Conservation (phyloP, 2,888 invertebrate genomes). For the Serripes groenlandicus region DNA sequence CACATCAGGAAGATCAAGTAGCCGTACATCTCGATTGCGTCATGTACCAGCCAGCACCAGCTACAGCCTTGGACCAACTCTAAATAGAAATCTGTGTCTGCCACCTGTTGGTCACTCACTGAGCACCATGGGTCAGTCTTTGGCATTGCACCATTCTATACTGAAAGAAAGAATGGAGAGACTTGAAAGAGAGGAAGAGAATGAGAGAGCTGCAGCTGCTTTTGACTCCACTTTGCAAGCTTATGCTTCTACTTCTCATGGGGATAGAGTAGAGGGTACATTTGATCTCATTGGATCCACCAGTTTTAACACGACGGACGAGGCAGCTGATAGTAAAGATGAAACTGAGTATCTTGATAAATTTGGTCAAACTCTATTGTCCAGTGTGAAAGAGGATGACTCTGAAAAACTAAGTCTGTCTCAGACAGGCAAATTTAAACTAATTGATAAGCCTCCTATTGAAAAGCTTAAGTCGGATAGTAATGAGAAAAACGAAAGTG, state of each 20-base stretch:
- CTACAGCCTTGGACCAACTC: slow-evolving; percentile 72
- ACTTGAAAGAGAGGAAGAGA: slow-evolving; percentile 54
- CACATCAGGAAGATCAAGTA: slow-evolving; percentile 74
- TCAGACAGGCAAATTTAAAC: slow-evolving; percentile 10
- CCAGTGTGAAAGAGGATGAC: slow-evolving; percentile 71
- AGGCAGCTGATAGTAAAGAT: slow-evolving; percentile 26
- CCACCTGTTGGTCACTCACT: slow-evolving; percentile 83
- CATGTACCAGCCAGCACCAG: slow-evolving; percentile 74
- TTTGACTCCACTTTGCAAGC: slow-evolving; percentile 62
- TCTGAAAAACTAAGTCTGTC: slow-evolving; percentile 52
- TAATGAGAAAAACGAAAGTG: slow-evolving; percentile 20
- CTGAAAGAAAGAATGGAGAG: slow-evolving; percentile 60
- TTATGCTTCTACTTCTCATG: slow-evolving; percentile 27
- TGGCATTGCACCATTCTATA: slow-evolving; percentile 59
- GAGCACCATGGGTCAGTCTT: slow-evolving; percentile 60
- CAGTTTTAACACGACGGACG: neutral
- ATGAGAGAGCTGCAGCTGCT: slow-evolving; percentile 61
- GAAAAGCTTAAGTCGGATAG: slow-evolving; percentile 4
- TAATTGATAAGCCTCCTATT: neutral
- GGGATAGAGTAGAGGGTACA: slow-evolving; percentile 15
- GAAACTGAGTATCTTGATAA: slow-evolving; percentile 57
- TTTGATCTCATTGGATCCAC: slow-evolving; percentile 10
- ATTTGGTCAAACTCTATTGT: slow-evolving; percentile 69
- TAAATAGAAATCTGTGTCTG: slow-evolving; percentile 83
- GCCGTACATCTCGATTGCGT: slow-evolving; percentile 70